A percentile compares a stretch with the other conserved stretches of the same genome.
These are phyloP conservation scores for Podabrus alpinus DNA, from an alignment of 2,888 invertebrate genomes.

Conservation along the genomic window DNA sequence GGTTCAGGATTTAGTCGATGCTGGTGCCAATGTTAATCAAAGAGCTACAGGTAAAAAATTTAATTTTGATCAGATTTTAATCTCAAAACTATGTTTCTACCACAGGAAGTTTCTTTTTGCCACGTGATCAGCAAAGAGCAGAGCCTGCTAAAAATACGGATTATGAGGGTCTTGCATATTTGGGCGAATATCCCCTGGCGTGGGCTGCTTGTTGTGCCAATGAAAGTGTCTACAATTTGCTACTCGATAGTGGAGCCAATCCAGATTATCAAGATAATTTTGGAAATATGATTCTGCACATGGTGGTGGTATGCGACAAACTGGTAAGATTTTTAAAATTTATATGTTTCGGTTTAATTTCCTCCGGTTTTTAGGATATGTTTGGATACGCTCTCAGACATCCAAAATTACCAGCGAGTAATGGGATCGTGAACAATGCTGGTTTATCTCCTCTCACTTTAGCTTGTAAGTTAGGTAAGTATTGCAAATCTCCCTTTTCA, in stretches of 20 bases:
- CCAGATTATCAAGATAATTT: conserved; percentile 96
- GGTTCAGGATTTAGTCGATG: conserved; percentile 89
- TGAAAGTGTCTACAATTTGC: conserved; percentile 94
- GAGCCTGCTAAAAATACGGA: conserved; percentile 82
- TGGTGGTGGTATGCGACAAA: conserved; percentile 98
- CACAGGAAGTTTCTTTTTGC: conserved; percentile 87
- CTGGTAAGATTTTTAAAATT: conserved; percentile 63
- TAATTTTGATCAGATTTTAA: background rate
- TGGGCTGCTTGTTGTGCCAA: conserved; percentile 98
- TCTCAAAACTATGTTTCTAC: background rate
- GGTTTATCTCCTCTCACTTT: conserved; percentile 95
- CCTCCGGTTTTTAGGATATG: conserved; percentile 76
- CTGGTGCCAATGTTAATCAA: conserved; percentile 90
- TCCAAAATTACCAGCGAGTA: conserved; percentile 89
- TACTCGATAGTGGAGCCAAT: conserved; percentile 90
- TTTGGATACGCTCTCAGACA: conserved; percentile 96
- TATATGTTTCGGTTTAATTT: background rate
- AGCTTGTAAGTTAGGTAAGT: conserved; percentile 83
- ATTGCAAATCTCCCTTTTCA: background rate
- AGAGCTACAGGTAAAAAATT: conserved; percentile 77
- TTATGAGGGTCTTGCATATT: conserved; percentile 95
- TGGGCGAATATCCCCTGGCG: conserved; percentile 95
- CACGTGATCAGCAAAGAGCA: conserved; percentile 87
- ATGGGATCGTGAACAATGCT: conserved; percentile 84
- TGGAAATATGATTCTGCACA: conserved; percentile 98